phyloP scores from a whole-genome alignment of 2,113 vertebrate genomes.

The Cyprinodon tularosa region DNA sequence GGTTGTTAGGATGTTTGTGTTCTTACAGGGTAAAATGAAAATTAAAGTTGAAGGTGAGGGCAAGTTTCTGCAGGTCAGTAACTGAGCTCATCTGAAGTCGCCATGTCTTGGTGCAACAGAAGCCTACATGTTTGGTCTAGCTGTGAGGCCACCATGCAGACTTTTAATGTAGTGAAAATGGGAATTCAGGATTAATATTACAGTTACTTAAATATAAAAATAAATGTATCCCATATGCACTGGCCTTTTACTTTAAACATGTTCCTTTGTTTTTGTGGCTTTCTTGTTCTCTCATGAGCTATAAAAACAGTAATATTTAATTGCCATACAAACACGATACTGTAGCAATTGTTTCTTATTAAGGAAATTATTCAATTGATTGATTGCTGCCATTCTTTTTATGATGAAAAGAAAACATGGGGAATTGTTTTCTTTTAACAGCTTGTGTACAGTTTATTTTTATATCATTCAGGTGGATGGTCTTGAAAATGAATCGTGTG shows the following conservation, averaged over 20 bases:
- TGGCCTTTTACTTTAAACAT: constrained; percentile 70
- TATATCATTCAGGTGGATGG: constrained; percentile 84
- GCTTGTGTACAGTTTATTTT: constrained; percentile 92
- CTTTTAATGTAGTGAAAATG: constrained; percentile 57
- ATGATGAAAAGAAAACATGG: constrained; percentile 77
- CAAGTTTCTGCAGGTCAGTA: constrained; percentile 81
- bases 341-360: constrained; percentile 90
- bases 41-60: constrained; percentile 54
- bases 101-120: constrained; percentile 59
- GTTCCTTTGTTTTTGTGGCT: constrained; percentile 76
- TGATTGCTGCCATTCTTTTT: constrained; percentile 86
- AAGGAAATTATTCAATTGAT: constrained; percentile 81
- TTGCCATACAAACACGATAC: constrained; percentile 90
- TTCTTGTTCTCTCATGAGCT: constrained; percentile 78
- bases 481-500: constrained; percentile 75
- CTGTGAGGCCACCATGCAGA: constrained; percentile 61
- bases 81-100: constrained; percentile 71
- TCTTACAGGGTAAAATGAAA: constrained; percentile 70
- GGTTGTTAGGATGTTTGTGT: constrained; percentile 64
- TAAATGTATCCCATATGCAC: constrained; percentile 73
- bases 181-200: constrained; percentile 63
- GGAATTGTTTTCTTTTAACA: constrained; percentile 80
- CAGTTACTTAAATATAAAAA: constrained; percentile 60
- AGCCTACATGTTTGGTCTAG: constrained; percentile 60
- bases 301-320: constrained; percentile 79